phyloP scores from a whole-genome alignment of 2,888 invertebrate genomes.

The Amblyteles armatorius region DNA sequence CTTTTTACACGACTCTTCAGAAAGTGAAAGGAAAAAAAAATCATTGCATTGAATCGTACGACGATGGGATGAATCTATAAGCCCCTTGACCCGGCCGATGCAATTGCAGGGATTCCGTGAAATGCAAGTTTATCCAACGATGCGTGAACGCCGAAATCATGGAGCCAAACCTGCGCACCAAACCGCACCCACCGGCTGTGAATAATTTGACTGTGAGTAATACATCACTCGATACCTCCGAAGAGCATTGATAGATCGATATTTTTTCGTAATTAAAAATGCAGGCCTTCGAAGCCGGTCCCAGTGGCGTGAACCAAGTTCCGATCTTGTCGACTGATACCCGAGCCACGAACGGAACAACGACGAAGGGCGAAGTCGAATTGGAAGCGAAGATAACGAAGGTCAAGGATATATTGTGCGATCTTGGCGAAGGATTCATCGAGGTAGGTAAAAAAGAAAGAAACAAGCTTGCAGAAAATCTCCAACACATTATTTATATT shows the following conservation, averaged over 20 bases:
- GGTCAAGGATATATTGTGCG: constrained; percentile 92
- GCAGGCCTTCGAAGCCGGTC: constrained; percentile 70
- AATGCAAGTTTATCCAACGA: constrained; percentile 86
- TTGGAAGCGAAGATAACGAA: constrained; percentile 85
- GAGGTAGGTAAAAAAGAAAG: constrained; percentile 82
- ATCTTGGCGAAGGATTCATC: constrained; percentile 91
- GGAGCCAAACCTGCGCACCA: constrained; percentile 73
- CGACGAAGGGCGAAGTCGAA: constrained; percentile 78
- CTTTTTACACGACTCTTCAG: constrained; percentile 81
- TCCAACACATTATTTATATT: constrained; percentile 81
- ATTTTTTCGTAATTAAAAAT: background rate
- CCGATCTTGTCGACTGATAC: constrained; percentile 14
- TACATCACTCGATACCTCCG: background rate
- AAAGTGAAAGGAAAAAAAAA: background rate
- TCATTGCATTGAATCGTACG: background rate
- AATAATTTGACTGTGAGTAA: constrained; percentile 63
- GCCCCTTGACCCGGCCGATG: constrained; percentile 72
- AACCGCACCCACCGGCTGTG: background rate
- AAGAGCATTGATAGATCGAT: background rate
- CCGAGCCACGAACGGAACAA: constrained; percentile 31
- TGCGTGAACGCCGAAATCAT: constrained; percentile 86
- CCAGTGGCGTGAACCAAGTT: constrained; percentile 67
- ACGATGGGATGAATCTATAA: constrained; percentile 21
- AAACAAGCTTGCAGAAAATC: background rate
- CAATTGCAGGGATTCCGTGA: constrained; percentile 85